Evolutionary conservation across 1,140 invertebrate genomes (phyloP), one percentile per base, ranked within the genome.

Genomic region (Ephestia elutella): DNA sequence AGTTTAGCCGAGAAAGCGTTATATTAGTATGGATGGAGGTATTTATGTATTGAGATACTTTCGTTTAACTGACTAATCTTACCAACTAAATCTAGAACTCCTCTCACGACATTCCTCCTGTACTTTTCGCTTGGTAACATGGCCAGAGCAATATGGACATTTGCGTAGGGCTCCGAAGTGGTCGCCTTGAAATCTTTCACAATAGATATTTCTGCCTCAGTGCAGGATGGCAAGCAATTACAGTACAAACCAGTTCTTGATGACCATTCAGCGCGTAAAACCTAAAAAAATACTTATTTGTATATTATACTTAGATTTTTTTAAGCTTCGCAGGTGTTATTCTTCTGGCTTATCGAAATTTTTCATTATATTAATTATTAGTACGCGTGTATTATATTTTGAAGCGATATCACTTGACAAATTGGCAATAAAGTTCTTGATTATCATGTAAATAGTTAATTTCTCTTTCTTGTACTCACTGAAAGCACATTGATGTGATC

Each of bases 21-120:
- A n/a, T n/a, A n/a, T n/a, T n/a, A n/a, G n/a, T n/a, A n/a, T n/a
- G n/a, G n/a, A n/a, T n/a, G n/a, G n/a, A n/a, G n/a, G n/a, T n/a
- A n/a, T n/a, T n/a, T n/a, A n/a, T n/a, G n/a, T n/a, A n/a, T n/a
- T n/a, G n/a, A n/a, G n/a, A n/a, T n/a, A n/a, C n/a, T n/a, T n/a
- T n/a, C n/a, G n/a, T n/a, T n/a, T n/a, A n/a, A n/a, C n/a, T n/a
- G n/a, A n/a, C n/a, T n/a, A 21, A 20, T 57, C 89, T 78, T 56
- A 92, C 92, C 92, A n/a, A 92, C 91, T 68, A 93, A 79, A 82
- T 93, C 92, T 64, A 93, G 70, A 30, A 88, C 87, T 0, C 91
- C 91, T 30, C 92, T 73, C 0, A 93, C 92, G 1, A 93, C 90
- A 68, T 92, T 92, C 21, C 92, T 82, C 63, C 91, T 90, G 60